Percentiles rank a stretch among this genome's conserved stretches.
These are phyloP conservation scores for Acheta domesticus DNA, from an alignment of 2,888 invertebrate genomes.

Conservation along the genomic window DNA sequence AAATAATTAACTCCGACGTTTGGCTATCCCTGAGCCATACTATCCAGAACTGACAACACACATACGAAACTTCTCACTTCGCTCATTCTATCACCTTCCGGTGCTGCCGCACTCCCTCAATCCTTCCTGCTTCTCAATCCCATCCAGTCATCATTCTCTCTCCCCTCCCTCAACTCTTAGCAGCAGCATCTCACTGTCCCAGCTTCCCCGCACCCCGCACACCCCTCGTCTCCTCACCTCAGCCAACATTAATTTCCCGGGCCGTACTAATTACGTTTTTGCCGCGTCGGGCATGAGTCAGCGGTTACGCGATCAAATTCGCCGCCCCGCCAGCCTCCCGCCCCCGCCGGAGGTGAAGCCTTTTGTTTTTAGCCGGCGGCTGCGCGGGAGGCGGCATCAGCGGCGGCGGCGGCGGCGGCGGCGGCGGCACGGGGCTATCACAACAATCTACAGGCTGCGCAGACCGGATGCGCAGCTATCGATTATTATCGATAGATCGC, in stretches of 20 bases:
- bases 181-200: not conserved
- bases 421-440: not conserved
- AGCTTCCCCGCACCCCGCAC: not conserved
- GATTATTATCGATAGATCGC: not conserved
- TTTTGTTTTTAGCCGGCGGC: not conserved
- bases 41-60: too few species aligned
- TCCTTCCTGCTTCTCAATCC: too few species aligned
- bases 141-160: not conserved
- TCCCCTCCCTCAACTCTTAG: not conserved
- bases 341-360: not conserved
- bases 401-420: not conserved
- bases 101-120: too few species aligned
- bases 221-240: not conserved
- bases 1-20: too few species aligned
- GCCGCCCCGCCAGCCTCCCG: not conserved
- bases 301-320: conserved; percentile 1
- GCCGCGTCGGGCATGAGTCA: not conserved
- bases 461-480: not conserved
- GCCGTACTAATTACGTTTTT: conserved; percentile 7
- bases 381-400: not conserved
- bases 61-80: too few species aligned
- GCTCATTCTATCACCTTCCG: too few species aligned
- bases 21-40: too few species aligned
- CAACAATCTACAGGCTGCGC: not conserved
- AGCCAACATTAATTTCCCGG: not conserved